Base-by-base conservation (phyloP, 2,113 vertebrate species). In the Proterorhinus semilunaris region DNA sequence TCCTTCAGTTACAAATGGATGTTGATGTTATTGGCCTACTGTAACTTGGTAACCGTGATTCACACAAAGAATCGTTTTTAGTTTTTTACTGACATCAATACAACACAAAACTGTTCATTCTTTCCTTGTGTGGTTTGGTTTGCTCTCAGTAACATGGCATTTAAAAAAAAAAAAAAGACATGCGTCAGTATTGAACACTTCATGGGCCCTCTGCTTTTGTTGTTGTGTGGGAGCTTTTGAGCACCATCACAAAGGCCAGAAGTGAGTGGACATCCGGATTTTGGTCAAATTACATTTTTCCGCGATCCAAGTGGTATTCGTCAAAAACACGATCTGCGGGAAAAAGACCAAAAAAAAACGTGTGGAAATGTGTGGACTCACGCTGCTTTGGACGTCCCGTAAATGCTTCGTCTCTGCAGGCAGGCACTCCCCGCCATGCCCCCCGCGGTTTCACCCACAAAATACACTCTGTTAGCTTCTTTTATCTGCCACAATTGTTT, bases 391-490 rank as follows among this genome's bases (percentile, higher is more conserved):
- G 13, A 75, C 49, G 59, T 69, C 47, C 64, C 10, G 44, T 61
- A 74, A 87, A 82, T 71, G 85, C 43, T 16, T 76, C 62, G 43
- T 71, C 80, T 74, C 77, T 0, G 68, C 73, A 58, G 79, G 75
- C 46, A 55, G 74, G 43, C 8, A 64, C 76, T 74, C 73, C 69
- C 27, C 63, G 62, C 65, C 47, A 47, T 0, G 58, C 65, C 71
- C 36, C 78, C 72, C 71, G 74, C 80, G 76, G 65, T 17, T 72
- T 75, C 52, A 45, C 69, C 74, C 62, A 59, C 74, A 66, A 80
- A 61, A 83, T 64, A 64, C 72, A 67, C 75, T 74, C 78, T 74
- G 65, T 36, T 73, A 77, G 64, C 70, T 50, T 16, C 55, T 83
- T 74, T 86, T 69, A 72, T 82, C 79, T 64, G 62, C 58, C 46